These are phyloP conservation scores for Cyanoliseus patagonus DNA, from an alignment of 2,113 vertebrate species.

Conservation along the genomic window DNA sequence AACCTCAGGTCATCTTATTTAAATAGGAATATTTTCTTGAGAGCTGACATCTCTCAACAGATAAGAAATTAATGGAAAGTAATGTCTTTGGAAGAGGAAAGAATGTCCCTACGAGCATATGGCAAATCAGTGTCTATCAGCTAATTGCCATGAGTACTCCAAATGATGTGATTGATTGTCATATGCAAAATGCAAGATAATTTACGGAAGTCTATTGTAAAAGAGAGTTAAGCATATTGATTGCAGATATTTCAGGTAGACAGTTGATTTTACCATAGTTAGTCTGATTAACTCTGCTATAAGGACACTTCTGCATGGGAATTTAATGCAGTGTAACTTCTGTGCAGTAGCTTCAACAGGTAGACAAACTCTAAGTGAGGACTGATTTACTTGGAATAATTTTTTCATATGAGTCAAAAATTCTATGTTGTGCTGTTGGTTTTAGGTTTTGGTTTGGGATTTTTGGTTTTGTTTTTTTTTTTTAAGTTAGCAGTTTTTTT, in stretches of 20 bases:
- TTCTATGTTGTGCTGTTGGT: rapidly evolving
- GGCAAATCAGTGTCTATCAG: not conserved
- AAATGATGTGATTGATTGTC: not conserved
- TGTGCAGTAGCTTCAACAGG: not conserved
- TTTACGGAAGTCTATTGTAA: not conserved
- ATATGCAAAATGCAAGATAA: not conserved
- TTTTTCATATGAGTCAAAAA: not conserved
- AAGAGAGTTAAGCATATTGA: not conserved
- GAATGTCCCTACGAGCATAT: not conserved
- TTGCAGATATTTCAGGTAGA: not conserved
- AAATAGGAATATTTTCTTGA: not conserved
- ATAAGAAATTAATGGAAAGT: not conserved
- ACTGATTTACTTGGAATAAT: not conserved
- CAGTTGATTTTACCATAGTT: not conserved
- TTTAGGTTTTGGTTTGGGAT: not conserved
- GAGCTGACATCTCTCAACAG: not conserved
- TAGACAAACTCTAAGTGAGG: not conserved
- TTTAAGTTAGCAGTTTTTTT: not conserved
- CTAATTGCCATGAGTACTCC: not conserved
- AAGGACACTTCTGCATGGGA: not conserved
- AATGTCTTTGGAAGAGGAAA: not conserved
- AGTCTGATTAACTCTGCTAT: not conserved
- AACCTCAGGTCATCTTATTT: not conserved
- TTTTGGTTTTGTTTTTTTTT: not conserved
- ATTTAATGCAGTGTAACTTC: not conserved